Evolutionary conservation across 2,797 vertebrate genomes (phyloP), one percentile per base, ranked within the genome.

Genomic region (Notolabrus celidotus): DNA sequence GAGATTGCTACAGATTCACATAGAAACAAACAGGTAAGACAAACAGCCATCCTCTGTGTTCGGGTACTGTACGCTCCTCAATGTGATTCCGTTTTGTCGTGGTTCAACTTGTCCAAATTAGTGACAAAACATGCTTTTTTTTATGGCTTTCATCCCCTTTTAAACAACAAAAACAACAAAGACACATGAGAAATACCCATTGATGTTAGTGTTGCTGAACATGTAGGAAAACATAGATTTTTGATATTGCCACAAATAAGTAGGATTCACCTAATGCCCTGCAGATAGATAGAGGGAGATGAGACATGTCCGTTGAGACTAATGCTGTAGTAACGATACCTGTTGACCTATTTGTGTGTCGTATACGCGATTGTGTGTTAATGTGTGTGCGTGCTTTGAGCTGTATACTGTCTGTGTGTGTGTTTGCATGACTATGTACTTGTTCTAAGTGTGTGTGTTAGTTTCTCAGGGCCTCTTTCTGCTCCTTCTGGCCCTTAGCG

Each of bases 231-330:
- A 96, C 93, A 93, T 92, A 91, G 95, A 96, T 95, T 96, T 95
- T 95, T 96, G 96, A 97, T 98, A 98, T 99, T 98, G 97, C 97
- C 96, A 99, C 96, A 96, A 97, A 97, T 97, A 95, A 97, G 96
- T 96, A 96, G 95, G 96, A 96, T 97, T 98, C 96, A 97, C 97
- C 97, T 98, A 97, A 99, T 97, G 96, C 96, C 96, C 96, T 97
- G 95, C 96, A 97, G 97, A 96, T 94, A 96, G 96, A 96, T 87
- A 87, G 92, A 92, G 92, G 90, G 90, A 89, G 90, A 91, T 90
- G 90, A 90, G 82, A 79, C 84, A 81, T 83, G 92, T 92, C 91
- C 66, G 56, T 88, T 62, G 86, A 92, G 90, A 91, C 88, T 91
- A 90, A 92, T 89, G 87, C 90, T 91, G 88, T 85, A 82, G 80